These are phyloP conservation scores for Denticeps clupeoides DNA, from an alignment of 2,797 vertebrate species.

Conservation along the genomic window DNA sequence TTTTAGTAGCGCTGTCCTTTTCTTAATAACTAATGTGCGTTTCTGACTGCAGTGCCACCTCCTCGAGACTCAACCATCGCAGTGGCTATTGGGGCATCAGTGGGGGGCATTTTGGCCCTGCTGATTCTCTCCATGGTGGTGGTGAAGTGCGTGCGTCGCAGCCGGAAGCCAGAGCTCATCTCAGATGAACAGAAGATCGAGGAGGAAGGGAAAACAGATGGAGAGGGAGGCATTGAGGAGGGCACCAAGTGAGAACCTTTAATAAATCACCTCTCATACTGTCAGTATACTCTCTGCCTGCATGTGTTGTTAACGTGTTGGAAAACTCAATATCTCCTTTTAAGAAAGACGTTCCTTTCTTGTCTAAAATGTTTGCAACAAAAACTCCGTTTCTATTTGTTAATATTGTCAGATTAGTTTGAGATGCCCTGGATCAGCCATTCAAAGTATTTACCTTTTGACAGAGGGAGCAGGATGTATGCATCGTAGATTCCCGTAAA, in stretches of 20 bases:
- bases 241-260: slow-evolving; percentile 72
- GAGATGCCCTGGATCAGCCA: too few species aligned
- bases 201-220: slow-evolving; percentile 87
- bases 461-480: too few species aligned
- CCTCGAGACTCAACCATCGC: slow-evolving; percentile 89
- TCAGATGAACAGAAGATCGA: slow-evolving; percentile 92
- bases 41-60: slow-evolving; percentile 61
- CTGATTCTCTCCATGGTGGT: slow-evolving; percentile 90
- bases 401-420: too few species aligned
- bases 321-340: too few species aligned
- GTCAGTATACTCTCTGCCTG: neutral
- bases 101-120: slow-evolving; percentile 84
- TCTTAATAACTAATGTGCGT: neutral
- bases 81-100: slow-evolving; percentile 83
- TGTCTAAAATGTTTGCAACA: too few species aligned
- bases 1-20: too few species aligned
- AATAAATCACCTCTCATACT: neutral
- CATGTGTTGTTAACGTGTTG: neutral
- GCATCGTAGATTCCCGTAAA: too few species aligned
- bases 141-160: slow-evolving; percentile 86
- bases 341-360: too few species aligned
- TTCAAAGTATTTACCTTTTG: too few species aligned
- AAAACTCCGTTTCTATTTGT: too few species aligned
- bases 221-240: slow-evolving; percentile 79
- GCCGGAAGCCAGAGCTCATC: slow-evolving; percentile 84